Evolutionary conservation across 2,797 vertebrate species (phyloP), one percentile per base, ranked within the genome.

Genomic region (Hipposideros larvatus): DNA sequence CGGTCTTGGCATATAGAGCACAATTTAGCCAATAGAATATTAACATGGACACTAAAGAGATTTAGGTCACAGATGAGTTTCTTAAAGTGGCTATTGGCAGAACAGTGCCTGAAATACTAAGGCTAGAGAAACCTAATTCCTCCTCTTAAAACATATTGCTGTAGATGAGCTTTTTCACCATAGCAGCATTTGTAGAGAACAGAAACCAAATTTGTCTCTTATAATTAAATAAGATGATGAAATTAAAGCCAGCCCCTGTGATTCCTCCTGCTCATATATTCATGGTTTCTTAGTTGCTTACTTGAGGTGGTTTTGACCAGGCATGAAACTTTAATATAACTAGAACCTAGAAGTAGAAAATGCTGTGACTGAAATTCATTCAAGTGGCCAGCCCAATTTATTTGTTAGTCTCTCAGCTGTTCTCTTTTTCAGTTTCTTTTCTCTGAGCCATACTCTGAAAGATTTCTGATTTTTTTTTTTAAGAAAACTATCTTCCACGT

Each of bases 121-220:
- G 88, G 97, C 96, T 75, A 96, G 95, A 97, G 96, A 98, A 97
- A 53, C 18, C 48, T 51, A 91, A 0, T 96, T 98, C 98, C 94
- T 96, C 61, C 88, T 98, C 97, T 96, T 96, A 98, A 98, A 99
- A 98, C 98, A 96, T 87, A 98, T 96, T 99, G 96, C 97, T 97
- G 71, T 97, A 97, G 98, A 98, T 98, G 99, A 98, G 97, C 91
- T 90, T 95, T 90, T 94, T 97, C 98, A 97, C 68, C 34, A 34
- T 92, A 97, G 51, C 95, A 90, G 66, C 88, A 90, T 96, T 96
- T 96, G 96, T 70, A 88, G 85, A 93, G 93, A 96, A 97, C 97
- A 98, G 92, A 80, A 97, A 92, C 83, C 87, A 91, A 92, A 70
- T 98, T 98, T 92, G 86, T 90, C 90, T 96, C 94, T 95, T 57